Base-by-base conservation (phyloP, 2,113 vertebrate genomes). In the Pluvianellus socialis region DNA sequence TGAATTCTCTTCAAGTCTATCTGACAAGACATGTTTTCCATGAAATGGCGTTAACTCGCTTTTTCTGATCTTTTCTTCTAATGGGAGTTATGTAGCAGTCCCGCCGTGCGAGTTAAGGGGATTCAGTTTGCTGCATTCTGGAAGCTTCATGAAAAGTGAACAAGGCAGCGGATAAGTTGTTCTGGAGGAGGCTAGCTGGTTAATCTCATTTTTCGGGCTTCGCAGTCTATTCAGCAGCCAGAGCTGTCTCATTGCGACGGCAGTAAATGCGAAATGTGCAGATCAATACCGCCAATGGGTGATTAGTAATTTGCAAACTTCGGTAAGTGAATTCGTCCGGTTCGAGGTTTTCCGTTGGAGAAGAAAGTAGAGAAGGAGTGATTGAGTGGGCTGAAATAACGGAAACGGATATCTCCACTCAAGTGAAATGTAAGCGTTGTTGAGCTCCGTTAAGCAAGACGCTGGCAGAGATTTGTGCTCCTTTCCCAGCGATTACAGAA, bases 201-300 rank as follows among this genome's bases (percentile, higher is more conserved):
- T 91, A 88, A 92, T 96, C 92, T 89, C 74, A 91, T 94, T 92
- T 95, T 76, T 92, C 35, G 20, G 67, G 87, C 83, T 86, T 95
- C 86, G 32, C 70, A 93, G 42, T 91, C 90, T 85, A 75, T 92
- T 92, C 74, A 55, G 12, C 80, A 86, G 92, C n/a, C 79, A 3
- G 45, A 7, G 81, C 86, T 80, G 83, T 75, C 91, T 96, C 86
- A 53, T 88, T 81, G 52, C 1, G 1, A 11, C 88, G 73, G 90
- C 88, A 92, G 77, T 24, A 67, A 79, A 82, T 24, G 87, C 79
- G 79, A 62, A 90, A 56, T n/a, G 90, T 47, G 72, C 65, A 45
- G 93, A 96, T 98, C 96, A 59, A 96, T 98, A 75, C 61, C 56
- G 90, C 93, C 86, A 75, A 95, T 95, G 82, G 84, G 79, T 94